phyloP scores from a whole-genome alignment of 2,888 invertebrate species.

The Neria commutata region DNA sequence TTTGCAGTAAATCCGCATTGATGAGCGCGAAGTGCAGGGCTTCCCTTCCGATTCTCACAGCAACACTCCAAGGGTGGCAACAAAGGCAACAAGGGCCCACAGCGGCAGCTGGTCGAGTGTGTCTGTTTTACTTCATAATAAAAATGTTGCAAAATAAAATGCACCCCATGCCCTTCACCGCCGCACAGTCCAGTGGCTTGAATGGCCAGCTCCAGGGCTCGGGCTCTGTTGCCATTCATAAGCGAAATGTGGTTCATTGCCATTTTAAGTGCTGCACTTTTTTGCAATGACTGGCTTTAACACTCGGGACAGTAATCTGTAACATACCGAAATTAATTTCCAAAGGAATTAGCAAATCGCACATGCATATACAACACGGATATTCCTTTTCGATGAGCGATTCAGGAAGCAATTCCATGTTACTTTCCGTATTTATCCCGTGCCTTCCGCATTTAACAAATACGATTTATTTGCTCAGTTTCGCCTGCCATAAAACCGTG shows the following conservation, averaged over 20 bases:
- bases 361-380: no score
- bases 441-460: no score
- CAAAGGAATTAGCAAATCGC: no score
- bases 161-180: background rate
- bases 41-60: background rate
- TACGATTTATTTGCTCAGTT: no score
- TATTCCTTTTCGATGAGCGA: no score
- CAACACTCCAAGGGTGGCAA: background rate
- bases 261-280: slow-evolving; percentile 24
- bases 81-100: slow-evolving; percentile 12
- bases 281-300: no score
- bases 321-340: no score
- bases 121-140: background rate
- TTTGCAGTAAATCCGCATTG: slow-evolving; percentile 4
- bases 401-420: no score
- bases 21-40: slow-evolving; percentile 9
- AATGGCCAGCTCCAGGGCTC: background rate
- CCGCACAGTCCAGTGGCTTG: background rate
- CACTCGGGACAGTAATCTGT: no score
- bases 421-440: no score
- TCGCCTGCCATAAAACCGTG: no score
- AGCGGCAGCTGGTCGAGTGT: slow-evolving; percentile 1
- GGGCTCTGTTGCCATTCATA: slow-evolving; percentile 26
- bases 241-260: slow-evolving; percentile 35
- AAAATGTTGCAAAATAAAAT: slow-evolving; percentile 2